These are phyloP conservation scores for Stigmatopora argus DNA, from an alignment of 2,113 vertebrate species.

Conservation along the genomic window DNA sequence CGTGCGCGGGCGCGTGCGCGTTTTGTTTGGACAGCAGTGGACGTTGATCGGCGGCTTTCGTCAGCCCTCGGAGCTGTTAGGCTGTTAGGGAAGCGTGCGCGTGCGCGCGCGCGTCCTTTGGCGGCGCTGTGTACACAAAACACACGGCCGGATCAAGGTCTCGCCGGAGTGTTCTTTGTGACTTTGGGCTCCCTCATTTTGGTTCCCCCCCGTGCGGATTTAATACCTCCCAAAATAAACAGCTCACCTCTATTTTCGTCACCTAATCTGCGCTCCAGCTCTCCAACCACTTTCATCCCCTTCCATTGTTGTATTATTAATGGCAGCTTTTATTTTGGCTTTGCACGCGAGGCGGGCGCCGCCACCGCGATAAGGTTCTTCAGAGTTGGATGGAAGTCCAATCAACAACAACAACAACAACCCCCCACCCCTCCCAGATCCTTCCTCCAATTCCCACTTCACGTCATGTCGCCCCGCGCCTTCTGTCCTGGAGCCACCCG, in stretches of 20 bases:
- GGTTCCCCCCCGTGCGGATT: neutral
- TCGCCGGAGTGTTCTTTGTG: slow-evolving; percentile 55
- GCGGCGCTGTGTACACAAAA: slow-evolving; percentile 26
- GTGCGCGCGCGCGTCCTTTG: neutral
- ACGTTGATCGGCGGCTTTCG: slow-evolving; percentile 49
- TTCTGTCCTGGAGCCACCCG: slow-evolving; percentile 47
- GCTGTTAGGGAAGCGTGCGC: slow-evolving; percentile 21
- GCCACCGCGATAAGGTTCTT: neutral
- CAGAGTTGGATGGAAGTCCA: neutral
- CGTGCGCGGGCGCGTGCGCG: slow-evolving; percentile 16
- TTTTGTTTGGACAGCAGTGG: slow-evolving; percentile 51
- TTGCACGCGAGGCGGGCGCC: neutral
- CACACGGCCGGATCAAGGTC: slow-evolving; percentile 16
- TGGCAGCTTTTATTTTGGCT: slow-evolving; percentile 4
- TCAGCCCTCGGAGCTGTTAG: slow-evolving; percentile 38
- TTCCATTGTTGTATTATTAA: slow-evolving; percentile 9
- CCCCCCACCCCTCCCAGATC: neutral
- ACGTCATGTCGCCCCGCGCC: slow-evolving; percentile 7
- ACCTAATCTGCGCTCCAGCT: neutral
- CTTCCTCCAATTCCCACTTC: neutral
- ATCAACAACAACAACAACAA: neutral
- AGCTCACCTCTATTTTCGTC: neutral
- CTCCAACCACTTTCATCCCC: slow-evolving; percentile 9
- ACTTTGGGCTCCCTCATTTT: slow-evolving; percentile 27
- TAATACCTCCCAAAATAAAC: slow-evolving; percentile 1